Evolutionary conservation across 2,113 vertebrate species (phyloP).

Genomic region (Corythaixoides concolor): DNA sequence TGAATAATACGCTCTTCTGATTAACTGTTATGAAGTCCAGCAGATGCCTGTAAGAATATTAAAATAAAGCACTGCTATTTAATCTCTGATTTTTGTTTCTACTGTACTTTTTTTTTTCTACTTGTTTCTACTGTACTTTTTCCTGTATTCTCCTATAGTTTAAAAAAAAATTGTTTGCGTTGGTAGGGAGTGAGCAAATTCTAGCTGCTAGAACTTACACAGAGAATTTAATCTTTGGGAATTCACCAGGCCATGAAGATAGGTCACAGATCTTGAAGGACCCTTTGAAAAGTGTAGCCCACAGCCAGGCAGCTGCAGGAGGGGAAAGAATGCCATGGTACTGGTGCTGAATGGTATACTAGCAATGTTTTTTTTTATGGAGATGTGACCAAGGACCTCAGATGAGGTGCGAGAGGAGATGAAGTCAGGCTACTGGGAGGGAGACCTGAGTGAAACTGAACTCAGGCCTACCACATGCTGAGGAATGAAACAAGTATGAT

Average conservation of each 20-base stretch:
- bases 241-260: neutral
- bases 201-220: neutral
- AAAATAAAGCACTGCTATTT: neutral
- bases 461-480: neutral
- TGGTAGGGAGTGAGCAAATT: neutral
- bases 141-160: neutral
- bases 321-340: neutral
- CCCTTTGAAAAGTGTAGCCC: neutral
- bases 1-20: neutral
- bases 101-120: too few relatives aligned
- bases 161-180: accelerated
- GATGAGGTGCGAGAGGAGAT: neutral
- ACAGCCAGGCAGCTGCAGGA: neutral
- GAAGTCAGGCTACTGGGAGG: neutral
- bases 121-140: neutral
- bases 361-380: neutral
- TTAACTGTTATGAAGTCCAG: neutral
- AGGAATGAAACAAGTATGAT: neutral
- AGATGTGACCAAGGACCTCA: neutral
- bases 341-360: neutral
- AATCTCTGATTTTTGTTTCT: neutral
- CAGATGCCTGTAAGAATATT: neutral
- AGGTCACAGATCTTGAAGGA: neutral
- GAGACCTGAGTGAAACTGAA: neutral
- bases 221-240: neutral